Evolutionary conservation across 2,888 invertebrate species (phyloP).

Genomic region (Antitype chi): DNA sequence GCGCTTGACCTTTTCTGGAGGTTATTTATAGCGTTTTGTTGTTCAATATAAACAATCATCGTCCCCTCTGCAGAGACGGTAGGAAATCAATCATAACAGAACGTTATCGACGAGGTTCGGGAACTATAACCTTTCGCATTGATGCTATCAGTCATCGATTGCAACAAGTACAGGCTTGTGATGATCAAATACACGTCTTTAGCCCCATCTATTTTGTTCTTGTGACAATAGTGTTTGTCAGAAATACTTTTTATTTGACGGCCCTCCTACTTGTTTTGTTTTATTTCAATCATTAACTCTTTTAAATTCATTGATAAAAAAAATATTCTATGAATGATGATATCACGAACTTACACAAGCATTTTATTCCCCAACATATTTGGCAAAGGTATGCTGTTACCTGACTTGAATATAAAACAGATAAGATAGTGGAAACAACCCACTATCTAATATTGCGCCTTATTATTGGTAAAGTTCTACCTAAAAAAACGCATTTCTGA

Average conservation of each 20-base stretch:
- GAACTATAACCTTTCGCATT: conserved; percentile 66
- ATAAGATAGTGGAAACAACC: conserved; percentile 36
- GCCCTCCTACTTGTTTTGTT: conserved; percentile 24
- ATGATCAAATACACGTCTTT: conserved; percentile 38
- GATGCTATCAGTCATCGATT: conserved; percentile 62
- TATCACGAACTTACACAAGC: not conserved
- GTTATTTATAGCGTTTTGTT: conserved; percentile 84
- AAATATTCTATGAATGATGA: not conserved
- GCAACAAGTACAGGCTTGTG: conserved; percentile 49
- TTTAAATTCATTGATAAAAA: conserved; percentile 1
- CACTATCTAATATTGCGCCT: conserved; percentile 13
- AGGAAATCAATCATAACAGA: conserved; percentile 48
- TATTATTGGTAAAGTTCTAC: conserved; percentile 3
- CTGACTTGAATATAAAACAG: conserved; percentile 4
- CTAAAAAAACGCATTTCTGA: not conserved
- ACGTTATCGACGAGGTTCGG: conserved; percentile 56
- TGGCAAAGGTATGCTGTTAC: conserved; percentile 6
- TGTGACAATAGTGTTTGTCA: conserved; percentile 9
- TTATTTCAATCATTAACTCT: not conserved
- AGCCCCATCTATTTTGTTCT: not conserved
- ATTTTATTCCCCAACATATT: not conserved
- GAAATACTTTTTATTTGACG: conserved; percentile 39
- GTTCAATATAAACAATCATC: conserved; percentile 82
- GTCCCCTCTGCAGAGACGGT: conserved; percentile 66
- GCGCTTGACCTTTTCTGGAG: conserved; percentile 86